Percentiles rank a stretch among this genome's conserved stretches.
These are phyloP conservation scores for Troides aeacus DNA, from an alignment of 2,888 invertebrate genomes.

Conservation along the genomic window DNA sequence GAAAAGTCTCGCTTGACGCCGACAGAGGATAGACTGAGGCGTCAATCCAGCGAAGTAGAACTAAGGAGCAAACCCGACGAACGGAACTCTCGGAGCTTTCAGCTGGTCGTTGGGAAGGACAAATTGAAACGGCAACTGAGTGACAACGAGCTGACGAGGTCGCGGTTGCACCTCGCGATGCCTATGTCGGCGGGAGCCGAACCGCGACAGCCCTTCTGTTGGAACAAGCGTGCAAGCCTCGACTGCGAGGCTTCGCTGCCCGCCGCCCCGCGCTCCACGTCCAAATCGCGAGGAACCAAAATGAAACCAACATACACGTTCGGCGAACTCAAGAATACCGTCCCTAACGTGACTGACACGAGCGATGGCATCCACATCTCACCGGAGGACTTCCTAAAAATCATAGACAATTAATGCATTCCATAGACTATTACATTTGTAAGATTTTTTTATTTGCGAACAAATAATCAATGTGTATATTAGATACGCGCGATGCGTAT, in stretches of 20 bases:
- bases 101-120: constrained; percentile 65
- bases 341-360: constrained; percentile 57
- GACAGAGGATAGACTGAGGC: constrained; percentile 47
- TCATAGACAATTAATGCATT: constrained; percentile 60
- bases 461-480: constrained; percentile 62
- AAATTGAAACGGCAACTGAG: constrained; percentile 69
- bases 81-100: constrained; percentile 57
- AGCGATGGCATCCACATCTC: constrained; percentile 55
- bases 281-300: constrained; percentile 37
- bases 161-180: constrained; percentile 64
- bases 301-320: constrained; percentile 63
- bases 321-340: constrained; percentile 72
- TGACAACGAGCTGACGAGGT: constrained; percentile 64
- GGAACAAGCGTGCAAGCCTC: constrained; percentile 59
- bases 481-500: constrained; percentile 55
- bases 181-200: constrained; percentile 77
- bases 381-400: constrained; percentile 67
- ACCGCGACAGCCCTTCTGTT: constrained; percentile 61
- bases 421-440: constrained; percentile 37
- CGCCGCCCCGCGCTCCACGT: constrained; percentile 33
- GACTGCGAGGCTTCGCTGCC: constrained; percentile 55
- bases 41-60: constrained; percentile 66
- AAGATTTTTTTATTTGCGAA: constrained; percentile 44
- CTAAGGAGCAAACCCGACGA: constrained; percentile 44
- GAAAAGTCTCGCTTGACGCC: constrained; percentile 52